Percentiles rank a stretch among this genome's conserved stretches.
phyloP scores from a whole-genome alignment of 2,113 vertebrate species.

The Vidua chalybeata region DNA sequence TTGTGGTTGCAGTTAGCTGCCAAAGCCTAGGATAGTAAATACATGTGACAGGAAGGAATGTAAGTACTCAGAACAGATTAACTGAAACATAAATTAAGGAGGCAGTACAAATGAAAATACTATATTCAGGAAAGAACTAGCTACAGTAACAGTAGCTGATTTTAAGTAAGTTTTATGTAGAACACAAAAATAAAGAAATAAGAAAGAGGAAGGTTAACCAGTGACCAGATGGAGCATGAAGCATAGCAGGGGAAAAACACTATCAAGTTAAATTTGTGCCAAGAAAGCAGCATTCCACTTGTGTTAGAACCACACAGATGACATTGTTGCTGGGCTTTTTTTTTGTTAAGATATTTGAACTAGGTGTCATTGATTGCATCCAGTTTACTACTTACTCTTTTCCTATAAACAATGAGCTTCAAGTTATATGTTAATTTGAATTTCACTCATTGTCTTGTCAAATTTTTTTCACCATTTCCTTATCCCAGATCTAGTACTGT shows the following conservation, averaged over 20 bases:
- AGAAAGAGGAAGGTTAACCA: not conserved
- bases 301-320: not conserved
- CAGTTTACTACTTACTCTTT: not conserved
- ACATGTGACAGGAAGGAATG: not conserved
- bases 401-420: not conserved
- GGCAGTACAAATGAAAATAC: not conserved
- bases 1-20: not conserved
- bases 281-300: not conserved
- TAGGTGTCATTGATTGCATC: not conserved
- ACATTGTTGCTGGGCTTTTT: not conserved
- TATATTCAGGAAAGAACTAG: not conserved
- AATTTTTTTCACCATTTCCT: not conserved
- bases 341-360: not conserved
- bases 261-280: not conserved
- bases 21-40: not conserved
- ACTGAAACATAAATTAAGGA: not conserved
- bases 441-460: not conserved
- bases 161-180: not conserved
- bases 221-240: not conserved
- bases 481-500: not conserved
- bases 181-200: not conserved
- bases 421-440: not conserved
- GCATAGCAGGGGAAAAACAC: accelerated
- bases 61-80: not conserved
- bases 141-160: not conserved